Conservation (phyloP, 1,140 invertebrate genomes). For the Procambarus clarkii region DNA sequence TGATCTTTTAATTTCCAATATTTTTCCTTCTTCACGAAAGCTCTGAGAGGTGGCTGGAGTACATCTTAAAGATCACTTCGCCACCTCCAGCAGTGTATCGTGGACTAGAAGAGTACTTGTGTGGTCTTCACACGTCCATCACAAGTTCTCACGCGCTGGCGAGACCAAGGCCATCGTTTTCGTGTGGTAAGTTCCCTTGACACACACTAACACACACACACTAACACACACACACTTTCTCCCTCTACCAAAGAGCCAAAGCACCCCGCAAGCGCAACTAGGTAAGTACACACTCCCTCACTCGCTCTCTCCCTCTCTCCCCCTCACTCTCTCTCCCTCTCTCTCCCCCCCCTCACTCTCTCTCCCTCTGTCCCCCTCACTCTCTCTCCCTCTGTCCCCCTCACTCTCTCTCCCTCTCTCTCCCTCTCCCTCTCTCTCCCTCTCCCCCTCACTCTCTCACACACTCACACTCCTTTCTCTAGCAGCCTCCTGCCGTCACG, state of each 20-base stretch:
- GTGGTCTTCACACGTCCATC: neutral
- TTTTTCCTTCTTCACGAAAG: neutral
- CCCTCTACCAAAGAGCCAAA: too few species aligned
- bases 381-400: too few species aligned
- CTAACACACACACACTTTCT: too few species aligned
- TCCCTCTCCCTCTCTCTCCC: neutral
- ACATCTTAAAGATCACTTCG: neutral
- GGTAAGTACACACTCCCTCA: too few species aligned
- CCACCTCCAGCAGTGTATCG: neutral
- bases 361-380: too few species aligned
- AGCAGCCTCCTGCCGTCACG: neutral
- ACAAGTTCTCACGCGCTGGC: neutral
- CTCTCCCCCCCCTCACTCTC: too few species aligned
- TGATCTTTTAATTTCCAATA: neutral
- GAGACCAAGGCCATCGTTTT: neutral
- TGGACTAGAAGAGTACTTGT: neutral
- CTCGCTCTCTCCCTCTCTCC: too few species aligned
- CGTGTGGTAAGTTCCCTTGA: neutral
- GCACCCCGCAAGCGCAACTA: too few species aligned
- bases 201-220: too few species aligned
- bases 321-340: too few species aligned
- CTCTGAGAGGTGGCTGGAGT: neutral
- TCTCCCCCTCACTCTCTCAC: neutral
- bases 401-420: neutral
- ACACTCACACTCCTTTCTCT: neutral